Evolutionary conservation across 2,113 vertebrate species (phyloP).

Genomic region (Cercopithecus mona): DNA sequence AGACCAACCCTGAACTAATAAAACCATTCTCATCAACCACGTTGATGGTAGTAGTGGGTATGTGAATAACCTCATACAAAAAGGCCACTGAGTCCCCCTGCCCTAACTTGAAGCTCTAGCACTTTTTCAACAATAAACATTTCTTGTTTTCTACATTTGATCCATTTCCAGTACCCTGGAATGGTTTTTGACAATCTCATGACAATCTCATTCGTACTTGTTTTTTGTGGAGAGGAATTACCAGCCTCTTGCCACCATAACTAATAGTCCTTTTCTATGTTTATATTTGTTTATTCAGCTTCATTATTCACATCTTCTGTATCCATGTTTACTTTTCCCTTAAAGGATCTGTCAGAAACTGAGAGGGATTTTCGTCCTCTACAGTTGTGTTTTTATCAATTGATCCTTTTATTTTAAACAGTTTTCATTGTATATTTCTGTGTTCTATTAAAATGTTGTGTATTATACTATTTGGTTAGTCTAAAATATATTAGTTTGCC

Average conservation of each 20-base stretch:
- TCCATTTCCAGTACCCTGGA: background rate
- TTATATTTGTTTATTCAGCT: background rate
- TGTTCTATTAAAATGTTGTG: background rate
- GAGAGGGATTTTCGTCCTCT: background rate
- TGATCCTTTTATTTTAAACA: background rate
- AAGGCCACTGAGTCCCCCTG: background rate
- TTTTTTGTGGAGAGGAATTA: background rate
- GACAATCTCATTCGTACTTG: background rate
- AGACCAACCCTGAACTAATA: background rate
- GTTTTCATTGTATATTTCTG: background rate
- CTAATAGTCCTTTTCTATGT: background rate
- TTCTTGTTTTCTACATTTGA: background rate
- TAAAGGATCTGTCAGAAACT: background rate
- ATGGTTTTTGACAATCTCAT: background rate
- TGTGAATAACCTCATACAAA: background rate
- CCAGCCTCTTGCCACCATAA: background rate
- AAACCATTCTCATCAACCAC: background rate
- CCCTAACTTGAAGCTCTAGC: background rate
- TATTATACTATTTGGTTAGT: background rate
- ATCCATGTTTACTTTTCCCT: constrained; percentile 2
- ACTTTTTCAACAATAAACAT: background rate
- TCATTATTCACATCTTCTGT: background rate
- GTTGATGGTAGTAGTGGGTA: background rate
- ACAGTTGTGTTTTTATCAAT: background rate
- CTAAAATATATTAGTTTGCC: constrained; percentile 12